These are phyloP conservation scores for Pseudopleuronectes americanus DNA, from an alignment of 2,797 vertebrate genomes.

Conservation along the genomic window DNA sequence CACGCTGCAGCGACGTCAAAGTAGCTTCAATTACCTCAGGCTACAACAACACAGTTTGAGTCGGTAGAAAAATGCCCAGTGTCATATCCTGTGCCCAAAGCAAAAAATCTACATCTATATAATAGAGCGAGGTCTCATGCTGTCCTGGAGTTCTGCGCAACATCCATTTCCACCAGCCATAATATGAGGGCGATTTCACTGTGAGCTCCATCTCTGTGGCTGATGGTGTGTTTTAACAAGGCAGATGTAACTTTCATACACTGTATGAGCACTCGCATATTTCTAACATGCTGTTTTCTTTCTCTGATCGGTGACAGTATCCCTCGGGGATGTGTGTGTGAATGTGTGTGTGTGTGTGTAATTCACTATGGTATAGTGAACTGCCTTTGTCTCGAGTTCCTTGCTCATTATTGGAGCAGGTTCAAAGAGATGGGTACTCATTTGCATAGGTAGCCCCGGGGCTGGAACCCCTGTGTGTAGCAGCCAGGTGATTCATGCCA, in stretches of 20 bases:
- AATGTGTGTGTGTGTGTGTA: conserved; percentile 8
- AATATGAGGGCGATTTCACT: conserved; percentile 19
- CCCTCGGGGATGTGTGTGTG: conserved; percentile 32
- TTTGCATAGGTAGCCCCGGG: conserved; percentile 75
- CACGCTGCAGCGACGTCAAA: conserved; percentile 5
- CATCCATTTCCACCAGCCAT: conserved; percentile 13
- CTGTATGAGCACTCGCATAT: conserved; percentile 15
- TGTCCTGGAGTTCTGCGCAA: background rate
- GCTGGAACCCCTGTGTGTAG: conserved; percentile 55
- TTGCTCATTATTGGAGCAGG: conserved; percentile 75
- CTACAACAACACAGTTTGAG: conserved; percentile 8
- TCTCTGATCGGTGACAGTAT: conserved; percentile 45
- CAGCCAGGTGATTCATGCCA: conserved; percentile 78
- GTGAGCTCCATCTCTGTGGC: conserved; percentile 11
- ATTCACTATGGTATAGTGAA: conserved; percentile 24
- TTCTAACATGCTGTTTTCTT: conserved; percentile 30
- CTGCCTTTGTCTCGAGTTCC: conserved; percentile 66
- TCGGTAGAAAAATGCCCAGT: conserved; percentile 8
- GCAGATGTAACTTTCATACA: conserved; percentile 34
- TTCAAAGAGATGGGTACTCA: conserved; percentile 78
- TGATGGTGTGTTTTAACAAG: conserved; percentile 40
- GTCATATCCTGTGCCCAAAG: conserved; percentile 12
- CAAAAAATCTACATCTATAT: conserved; percentile 9
- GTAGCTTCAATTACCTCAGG: background rate
- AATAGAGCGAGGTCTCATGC: background rate